Evolutionary conservation across 2,888 invertebrate genomes (phyloP).

Genomic region (Drosophila ezoana): DNA sequence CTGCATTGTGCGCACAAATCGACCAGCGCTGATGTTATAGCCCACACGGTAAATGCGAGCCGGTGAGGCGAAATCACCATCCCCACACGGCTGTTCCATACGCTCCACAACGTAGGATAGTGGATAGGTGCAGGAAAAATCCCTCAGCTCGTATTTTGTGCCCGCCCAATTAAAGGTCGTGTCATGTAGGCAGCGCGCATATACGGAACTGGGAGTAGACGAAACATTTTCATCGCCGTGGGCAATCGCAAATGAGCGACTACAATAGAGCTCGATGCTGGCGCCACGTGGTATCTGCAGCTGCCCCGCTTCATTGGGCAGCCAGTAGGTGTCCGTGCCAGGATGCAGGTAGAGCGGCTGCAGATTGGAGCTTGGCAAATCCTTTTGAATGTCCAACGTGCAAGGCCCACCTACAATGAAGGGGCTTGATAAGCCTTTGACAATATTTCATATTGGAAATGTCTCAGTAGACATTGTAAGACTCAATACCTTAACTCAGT

Average conservation of each 20-base stretch:
- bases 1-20: constrained; percentile 83
- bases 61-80: constrained; percentile 19
- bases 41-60: constrained; percentile 82
- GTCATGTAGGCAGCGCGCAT: constrained; percentile 66
- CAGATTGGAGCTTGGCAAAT: constrained; percentile 86
- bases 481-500: too few relatives aligned
- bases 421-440: too few relatives aligned
- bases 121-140: constrained; percentile 65
- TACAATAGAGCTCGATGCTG: constrained; percentile 81
- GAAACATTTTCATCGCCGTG: constrained; percentile 4
- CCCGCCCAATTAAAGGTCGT: constrained; percentile 65
- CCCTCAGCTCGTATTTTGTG: constrained; percentile 62
- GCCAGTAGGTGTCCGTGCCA: constrained; percentile 77
- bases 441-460: too few relatives aligned
- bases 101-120: constrained; percentile 67
- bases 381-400: constrained; percentile 68
- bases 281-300: constrained; percentile 72
- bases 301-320: constrained; percentile 73
- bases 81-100: constrained; percentile 57
- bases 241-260: constrained; percentile 53
- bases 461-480: too few relatives aligned
- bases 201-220: constrained; percentile 41
- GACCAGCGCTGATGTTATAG: constrained; percentile 72
- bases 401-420: constrained; percentile 54
- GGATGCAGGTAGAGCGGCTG: constrained; percentile 87